phyloP scores from a whole-genome alignment of 2,113 vertebrate genomes.

The Paramormyrops kingsleyae region DNA sequence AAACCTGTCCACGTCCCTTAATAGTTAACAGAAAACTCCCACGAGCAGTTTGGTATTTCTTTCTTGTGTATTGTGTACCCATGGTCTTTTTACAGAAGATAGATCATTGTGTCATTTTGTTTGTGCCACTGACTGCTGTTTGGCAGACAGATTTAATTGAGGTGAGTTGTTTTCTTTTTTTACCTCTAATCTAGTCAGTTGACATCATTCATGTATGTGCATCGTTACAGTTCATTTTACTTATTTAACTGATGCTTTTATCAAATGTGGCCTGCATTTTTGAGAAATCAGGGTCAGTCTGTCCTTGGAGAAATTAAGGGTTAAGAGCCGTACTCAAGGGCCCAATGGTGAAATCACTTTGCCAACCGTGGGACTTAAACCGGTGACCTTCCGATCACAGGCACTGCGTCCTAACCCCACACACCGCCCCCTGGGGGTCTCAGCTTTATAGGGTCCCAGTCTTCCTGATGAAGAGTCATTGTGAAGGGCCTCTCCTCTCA shows the following conservation, averaged over 20 bases:
- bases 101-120: neutral
- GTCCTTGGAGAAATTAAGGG: neutral
- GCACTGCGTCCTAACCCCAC: neutral
- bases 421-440: neutral
- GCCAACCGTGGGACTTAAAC: neutral
- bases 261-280: neutral
- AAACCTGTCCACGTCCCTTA: neutral
- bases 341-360: neutral
- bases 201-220: neutral
- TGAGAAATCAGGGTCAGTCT: neutral
- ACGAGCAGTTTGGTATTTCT: neutral
- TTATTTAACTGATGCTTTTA: neutral
- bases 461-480: neutral
- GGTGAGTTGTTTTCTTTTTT: neutral
- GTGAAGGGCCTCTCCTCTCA: neutral
- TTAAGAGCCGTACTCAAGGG: neutral
- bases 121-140: neutral
- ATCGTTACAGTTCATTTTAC: neutral
- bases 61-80: neutral
- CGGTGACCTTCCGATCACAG: neutral
- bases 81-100: neutral
- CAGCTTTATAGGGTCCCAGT: neutral
- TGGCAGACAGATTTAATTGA: neutral
- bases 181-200: neutral
- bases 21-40: neutral